A percentile compares a stretch with the other conserved stretches of the same genome.
These are phyloP conservation scores for Pachliopta kotzebuea DNA, from an alignment of 2,888 invertebrate genomes.

Conservation along the genomic window DNA sequence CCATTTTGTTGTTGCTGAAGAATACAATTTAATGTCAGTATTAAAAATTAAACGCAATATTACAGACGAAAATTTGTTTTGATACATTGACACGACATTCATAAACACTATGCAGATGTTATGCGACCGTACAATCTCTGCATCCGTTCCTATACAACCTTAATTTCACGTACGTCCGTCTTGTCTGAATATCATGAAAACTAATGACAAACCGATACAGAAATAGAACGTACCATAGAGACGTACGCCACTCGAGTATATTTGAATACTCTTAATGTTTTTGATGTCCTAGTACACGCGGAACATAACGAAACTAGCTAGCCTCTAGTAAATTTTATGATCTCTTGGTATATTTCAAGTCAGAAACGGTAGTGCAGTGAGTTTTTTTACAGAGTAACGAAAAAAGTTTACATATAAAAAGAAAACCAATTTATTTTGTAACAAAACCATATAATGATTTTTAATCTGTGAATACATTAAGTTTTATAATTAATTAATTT, in stretches of 20 bases:
- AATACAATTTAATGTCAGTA: not conserved
- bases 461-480: no score
- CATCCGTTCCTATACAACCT: constrained; percentile 2
- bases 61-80: constrained; percentile 13
- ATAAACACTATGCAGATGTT: constrained; percentile 11
- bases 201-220: not conserved
- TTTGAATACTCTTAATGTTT: not conserved
- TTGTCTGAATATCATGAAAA: constrained; percentile 8
- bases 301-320: no score
- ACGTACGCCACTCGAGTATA: not conserved
- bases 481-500: no score
- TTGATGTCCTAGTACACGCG: no score
- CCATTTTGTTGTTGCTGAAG: no score
- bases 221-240: constrained; percentile 1
- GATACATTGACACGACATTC: constrained; percentile 25
- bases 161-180: not conserved
- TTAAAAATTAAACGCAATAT: constrained; percentile 20
- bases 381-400: no score
- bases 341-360: no score
- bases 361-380: no score
- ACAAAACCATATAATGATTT: no score
- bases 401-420: no score
- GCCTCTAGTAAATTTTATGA: no score
- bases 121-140: not conserved
- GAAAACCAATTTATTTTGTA: no score